These are phyloP conservation scores for Plutella xylostella DNA, from an alignment of 2,888 invertebrate species.

Conservation along the genomic window DNA sequence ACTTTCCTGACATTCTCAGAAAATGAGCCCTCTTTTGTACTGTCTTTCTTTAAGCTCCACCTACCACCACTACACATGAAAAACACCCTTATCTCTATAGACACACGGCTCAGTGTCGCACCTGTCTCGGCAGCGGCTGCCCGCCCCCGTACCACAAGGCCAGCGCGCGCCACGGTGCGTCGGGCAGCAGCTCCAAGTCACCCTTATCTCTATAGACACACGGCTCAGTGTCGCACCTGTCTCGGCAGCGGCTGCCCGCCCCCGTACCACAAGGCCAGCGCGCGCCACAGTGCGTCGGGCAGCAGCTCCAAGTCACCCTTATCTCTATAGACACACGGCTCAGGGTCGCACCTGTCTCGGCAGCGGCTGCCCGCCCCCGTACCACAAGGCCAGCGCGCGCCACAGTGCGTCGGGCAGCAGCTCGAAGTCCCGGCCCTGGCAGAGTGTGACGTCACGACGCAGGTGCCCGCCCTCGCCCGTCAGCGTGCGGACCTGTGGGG, in stretches of 20 bases:
- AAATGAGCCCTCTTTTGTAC: too few relatives aligned
- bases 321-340: conserved; percentile 26
- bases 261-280: conserved; percentile 68
- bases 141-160: conserved; percentile 88
- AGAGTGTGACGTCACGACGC: conserved; percentile 77
- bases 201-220: conserved; percentile 57
- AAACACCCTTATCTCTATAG: too few relatives aligned
- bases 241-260: not conserved
- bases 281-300: conserved; percentile 89
- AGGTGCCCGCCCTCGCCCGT: conserved; percentile 92
- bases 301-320: conserved; percentile 88
- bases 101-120: conserved; percentile 89
- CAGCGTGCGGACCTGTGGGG: conserved; percentile 69
- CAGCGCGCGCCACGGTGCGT: conserved; percentile 88
- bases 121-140: conserved; percentile 82
- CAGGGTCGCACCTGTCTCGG: conserved; percentile 74
- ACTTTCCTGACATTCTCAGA: too few relatives aligned
- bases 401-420: conserved; percentile 88
- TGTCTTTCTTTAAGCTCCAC: too few relatives aligned
- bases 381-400: conserved; percentile 89
- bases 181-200: conserved; percentile 89
- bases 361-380: conserved; percentile 81
- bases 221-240: not conserved
- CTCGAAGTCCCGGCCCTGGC: conserved; percentile 87
- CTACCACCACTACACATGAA: too few relatives aligned